Base-by-base conservation (phyloP, 2,888 invertebrate species). In the Stenodema calcarata region DNA sequence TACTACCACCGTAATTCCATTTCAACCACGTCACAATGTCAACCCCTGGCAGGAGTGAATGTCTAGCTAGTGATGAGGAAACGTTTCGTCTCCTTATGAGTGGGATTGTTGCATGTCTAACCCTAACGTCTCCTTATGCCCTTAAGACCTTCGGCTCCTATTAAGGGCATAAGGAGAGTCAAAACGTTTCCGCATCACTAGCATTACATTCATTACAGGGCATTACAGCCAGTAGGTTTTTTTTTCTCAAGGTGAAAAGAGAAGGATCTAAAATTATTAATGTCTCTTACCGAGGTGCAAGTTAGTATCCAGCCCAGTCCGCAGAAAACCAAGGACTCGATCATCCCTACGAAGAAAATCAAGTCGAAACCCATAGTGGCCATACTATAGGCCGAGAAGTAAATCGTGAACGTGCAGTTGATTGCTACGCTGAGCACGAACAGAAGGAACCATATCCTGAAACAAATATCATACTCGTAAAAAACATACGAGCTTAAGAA, bases 401-500 rank as follows among this genome's bases (percentile, higher is more conserved):
- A 97, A 89, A 97, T 95, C 0, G 96, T 95, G 89, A 96, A 94
- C 0, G 96, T 95, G 91, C 96, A 96, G 91, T 97, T 96, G 88
- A 97, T 95, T 12, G 97, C 96, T 42, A 97, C 95, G 90, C 96
- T 95, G 93, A 96, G 94, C 0, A 97, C 96, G 91, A 97, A 97
- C 86, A 96, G 91, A 91, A 97, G 96, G 92, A 98, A 98, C 97
- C 97, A 98, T 93, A 96, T 96, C 90, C 98, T 93, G 91, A 79
- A 92, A 91, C 14, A 54, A 41, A 18, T 11, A 62, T 9, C 2
- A 18, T 23, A 62, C 6, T 16, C n/a, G n/a, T n/a, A n/a, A 50
- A 50, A 73, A 4, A 35, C 35, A 35, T 35, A 35, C 35, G 35
- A 35, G 2, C 35, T 4, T 4, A 7, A 35, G 35, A 35, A 7